Percentiles rank a stretch among this genome's conserved stretches.
These are phyloP conservation scores for Gymnodraco acuticeps DNA, from an alignment of 2,797 vertebrate species.

Conservation along the genomic window DNA sequence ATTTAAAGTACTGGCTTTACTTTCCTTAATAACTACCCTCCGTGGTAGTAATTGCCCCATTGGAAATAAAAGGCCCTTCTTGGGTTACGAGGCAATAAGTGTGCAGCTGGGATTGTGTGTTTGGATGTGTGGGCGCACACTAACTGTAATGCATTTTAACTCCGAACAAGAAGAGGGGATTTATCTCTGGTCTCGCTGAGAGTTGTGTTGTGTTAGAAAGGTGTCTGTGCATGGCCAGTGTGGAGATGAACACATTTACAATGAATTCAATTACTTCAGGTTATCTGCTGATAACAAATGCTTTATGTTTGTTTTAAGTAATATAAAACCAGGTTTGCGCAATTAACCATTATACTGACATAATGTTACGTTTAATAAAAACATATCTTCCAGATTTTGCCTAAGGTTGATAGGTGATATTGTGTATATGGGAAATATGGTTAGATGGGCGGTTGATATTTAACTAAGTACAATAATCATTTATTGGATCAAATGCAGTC, in stretches of 20 bases:
- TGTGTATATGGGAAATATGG: neutral
- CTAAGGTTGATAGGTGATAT: neutral
- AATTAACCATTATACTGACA: no score
- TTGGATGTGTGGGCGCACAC: conserved; percentile 37
- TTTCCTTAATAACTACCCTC: conserved; percentile 78
- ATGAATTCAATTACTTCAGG: neutral
- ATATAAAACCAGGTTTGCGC: neutral
- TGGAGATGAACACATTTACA: neutral
- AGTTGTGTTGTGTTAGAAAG: neutral
- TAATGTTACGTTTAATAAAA: no score
- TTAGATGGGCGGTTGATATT: neutral
- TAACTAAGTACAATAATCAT: no score
- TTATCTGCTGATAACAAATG: neutral
- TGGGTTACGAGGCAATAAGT: conserved; percentile 67
- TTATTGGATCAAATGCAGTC: no score
- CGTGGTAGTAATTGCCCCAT: conserved; percentile 72
- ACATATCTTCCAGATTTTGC: neutral
- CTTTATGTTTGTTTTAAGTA: no score
- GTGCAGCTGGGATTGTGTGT: conserved; percentile 67
- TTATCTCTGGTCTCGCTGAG: neutral
- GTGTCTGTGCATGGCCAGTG: neutral
- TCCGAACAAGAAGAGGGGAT: neutral
- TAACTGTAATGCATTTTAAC: neutral
- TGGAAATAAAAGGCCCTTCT: conserved; percentile 63
- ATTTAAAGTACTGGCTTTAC: conserved; percentile 76